Percentiles rank a stretch among this genome's conserved stretches.
Evolutionary conservation across 2,113 vertebrate genomes (phyloP).

Genomic region (Dipodomys ordii): DNA sequence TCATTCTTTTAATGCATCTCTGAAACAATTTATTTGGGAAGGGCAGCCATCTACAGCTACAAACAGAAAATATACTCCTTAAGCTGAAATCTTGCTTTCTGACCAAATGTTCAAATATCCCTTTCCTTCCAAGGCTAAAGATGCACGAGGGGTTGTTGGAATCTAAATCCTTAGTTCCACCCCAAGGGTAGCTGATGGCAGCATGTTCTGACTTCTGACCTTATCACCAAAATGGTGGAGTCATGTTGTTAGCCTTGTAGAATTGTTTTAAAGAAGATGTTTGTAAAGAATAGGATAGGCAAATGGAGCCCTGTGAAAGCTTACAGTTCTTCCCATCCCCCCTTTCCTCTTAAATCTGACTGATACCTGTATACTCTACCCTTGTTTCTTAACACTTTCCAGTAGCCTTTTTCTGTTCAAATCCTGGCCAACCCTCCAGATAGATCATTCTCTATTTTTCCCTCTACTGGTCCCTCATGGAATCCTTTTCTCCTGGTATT

Average conservation of each 20-base stretch:
- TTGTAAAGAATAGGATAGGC: background rate
- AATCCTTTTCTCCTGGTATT: background rate
- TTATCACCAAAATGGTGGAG: background rate
- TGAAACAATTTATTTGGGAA: background rate
- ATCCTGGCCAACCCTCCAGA: background rate
- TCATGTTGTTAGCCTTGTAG: background rate
- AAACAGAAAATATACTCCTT: background rate
- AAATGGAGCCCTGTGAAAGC: background rate
- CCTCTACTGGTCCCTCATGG: background rate
- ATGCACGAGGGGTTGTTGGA: background rate
- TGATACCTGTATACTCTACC: background rate
- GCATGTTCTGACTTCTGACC: background rate
- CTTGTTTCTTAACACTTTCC: constrained; percentile 7
- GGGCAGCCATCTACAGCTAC: background rate
- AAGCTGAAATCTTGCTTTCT: background rate
- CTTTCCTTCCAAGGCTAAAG: background rate
- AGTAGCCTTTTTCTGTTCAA: background rate
- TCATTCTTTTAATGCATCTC: background rate
- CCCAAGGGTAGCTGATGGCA: background rate
- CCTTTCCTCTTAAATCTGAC: background rate
- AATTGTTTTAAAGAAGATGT: background rate
- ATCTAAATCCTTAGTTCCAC: background rate
- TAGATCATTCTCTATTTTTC: background rate
- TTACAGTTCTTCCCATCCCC: background rate
- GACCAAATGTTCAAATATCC: background rate